Evolutionary conservation across 92 coral and sea anemone genomes (phyloP).

Genomic region (Zoanthus solanderi): DNA sequence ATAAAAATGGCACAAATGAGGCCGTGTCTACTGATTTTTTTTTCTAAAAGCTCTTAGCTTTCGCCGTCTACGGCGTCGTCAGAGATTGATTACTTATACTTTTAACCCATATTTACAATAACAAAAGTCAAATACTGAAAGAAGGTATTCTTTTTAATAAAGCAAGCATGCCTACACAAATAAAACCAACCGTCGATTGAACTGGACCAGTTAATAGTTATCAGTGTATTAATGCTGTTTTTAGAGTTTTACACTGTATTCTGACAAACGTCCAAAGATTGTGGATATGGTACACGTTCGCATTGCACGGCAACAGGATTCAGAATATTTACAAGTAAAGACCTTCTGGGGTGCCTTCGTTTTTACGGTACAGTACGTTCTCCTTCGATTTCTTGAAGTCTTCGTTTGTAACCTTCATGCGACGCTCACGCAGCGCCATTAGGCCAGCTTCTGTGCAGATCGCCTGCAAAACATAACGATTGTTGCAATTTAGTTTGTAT

Average conservation of each 20-base stretch:
- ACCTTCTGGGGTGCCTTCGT: conserved; percentile 97
- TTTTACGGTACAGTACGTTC: conserved; percentile 92
- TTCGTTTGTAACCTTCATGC: conserved; percentile 96
- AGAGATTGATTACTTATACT: too few relatives aligned
- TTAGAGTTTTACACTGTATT: neutral
- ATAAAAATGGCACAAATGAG: too few relatives aligned
- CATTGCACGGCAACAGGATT: neutral
- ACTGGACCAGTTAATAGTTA: neutral
- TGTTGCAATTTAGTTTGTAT: neutral
- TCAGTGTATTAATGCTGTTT: neutral
- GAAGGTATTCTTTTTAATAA: neutral
- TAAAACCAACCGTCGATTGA: neutral
- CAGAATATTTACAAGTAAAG: conserved; percentile 74
- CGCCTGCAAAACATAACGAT: conserved; percentile 59
- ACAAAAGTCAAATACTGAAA: too few relatives aligned
- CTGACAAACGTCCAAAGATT: neutral
- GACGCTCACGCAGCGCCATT: conserved; percentile 93
- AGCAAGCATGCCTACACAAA: neutral
- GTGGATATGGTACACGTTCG: neutral
- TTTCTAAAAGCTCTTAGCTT: too few relatives aligned
- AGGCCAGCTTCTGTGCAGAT: conserved; percentile 99
- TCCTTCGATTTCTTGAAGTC: conserved; percentile 94
- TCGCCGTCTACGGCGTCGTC: too few relatives aligned
- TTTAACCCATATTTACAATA: too few relatives aligned
- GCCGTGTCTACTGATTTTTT: too few relatives aligned